phyloP scores from a whole-genome alignment of 2,888 invertebrate species.

The Erpobdella octoculata region DNA sequence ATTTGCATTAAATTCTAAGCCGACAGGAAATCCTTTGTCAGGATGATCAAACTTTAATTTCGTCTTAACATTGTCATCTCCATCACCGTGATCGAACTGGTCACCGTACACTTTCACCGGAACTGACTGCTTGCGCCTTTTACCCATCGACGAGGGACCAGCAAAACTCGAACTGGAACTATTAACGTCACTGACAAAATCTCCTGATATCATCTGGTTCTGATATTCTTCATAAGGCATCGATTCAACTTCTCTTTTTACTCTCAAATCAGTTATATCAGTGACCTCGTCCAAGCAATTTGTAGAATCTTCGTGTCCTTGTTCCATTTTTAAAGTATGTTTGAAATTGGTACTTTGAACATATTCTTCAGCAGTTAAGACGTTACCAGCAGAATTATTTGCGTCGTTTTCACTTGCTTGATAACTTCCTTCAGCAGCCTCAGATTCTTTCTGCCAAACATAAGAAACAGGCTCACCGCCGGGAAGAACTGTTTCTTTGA shows the following conservation, averaged over 20 bases:
- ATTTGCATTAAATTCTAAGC: neutral
- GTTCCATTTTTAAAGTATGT: no score
- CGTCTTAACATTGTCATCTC: no score
- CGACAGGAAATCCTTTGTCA: neutral
- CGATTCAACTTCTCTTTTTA: neutral
- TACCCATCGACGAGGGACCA: neutral
- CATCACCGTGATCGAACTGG: neutral
- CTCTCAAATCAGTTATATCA: neutral
- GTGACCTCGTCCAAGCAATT: neutral
- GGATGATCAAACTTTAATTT: no score
- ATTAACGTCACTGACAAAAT: neutral
- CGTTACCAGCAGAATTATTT: neutral
- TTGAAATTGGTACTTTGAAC: neutral
- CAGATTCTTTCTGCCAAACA: slow-evolving; percentile 15
- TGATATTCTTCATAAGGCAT: neutral
- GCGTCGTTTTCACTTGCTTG: neutral
- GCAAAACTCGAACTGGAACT: neutral
- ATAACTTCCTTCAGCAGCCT: neutral
- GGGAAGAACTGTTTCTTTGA: slow-evolving; percentile 25
- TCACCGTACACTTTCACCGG: neutral
- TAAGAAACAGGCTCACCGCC: slow-evolving; percentile 20
- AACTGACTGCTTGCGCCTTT: slow-evolving; percentile 5
- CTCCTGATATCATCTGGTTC: neutral
- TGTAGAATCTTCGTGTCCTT: no score
- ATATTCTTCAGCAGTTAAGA: neutral